These are phyloP conservation scores for Danio choprae DNA, from an alignment of 2,797 vertebrate species.

Conservation along the genomic window DNA sequence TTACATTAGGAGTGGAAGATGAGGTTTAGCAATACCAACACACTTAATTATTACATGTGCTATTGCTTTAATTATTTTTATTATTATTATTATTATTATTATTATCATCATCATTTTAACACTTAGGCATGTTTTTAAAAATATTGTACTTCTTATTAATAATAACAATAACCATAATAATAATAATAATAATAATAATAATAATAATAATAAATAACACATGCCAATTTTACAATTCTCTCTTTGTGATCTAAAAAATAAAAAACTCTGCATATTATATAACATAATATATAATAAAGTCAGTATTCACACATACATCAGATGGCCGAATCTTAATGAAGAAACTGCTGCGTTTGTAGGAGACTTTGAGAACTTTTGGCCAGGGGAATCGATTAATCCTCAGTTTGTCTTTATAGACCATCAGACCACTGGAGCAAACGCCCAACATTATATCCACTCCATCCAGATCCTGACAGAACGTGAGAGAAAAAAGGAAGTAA, in stretches of 20 bases:
- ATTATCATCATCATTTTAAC: too few species aligned
- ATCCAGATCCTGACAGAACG: constrained; percentile 81
- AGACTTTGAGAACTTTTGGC: constrained; percentile 93
- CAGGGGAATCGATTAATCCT: constrained; percentile 92
- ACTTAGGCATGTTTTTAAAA: too few species aligned
- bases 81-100: background rate
- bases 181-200: too few species aligned
- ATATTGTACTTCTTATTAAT: too few species aligned
- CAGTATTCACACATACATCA: constrained; percentile 74
- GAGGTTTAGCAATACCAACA: background rate
- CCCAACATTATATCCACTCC: constrained; percentile 90
- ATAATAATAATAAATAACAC: background rate
- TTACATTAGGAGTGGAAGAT: background rate
- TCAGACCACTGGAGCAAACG: constrained; percentile 89
- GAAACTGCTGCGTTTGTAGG: constrained; percentile 91
- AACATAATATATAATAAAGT: background rate
- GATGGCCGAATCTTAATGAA: constrained; percentile 91
- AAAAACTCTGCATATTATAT: background rate
- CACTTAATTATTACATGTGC: background rate
- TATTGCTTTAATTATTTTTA: background rate
- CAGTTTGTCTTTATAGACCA: constrained; percentile 91
- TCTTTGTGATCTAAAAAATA: background rate
- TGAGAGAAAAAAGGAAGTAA: background rate
- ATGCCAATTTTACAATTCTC: too few species aligned
- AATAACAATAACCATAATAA: too few species aligned